Evolutionary conservation across 2,888 invertebrate genomes (phyloP).

Genomic region (Drosophila crucigera): DNA sequence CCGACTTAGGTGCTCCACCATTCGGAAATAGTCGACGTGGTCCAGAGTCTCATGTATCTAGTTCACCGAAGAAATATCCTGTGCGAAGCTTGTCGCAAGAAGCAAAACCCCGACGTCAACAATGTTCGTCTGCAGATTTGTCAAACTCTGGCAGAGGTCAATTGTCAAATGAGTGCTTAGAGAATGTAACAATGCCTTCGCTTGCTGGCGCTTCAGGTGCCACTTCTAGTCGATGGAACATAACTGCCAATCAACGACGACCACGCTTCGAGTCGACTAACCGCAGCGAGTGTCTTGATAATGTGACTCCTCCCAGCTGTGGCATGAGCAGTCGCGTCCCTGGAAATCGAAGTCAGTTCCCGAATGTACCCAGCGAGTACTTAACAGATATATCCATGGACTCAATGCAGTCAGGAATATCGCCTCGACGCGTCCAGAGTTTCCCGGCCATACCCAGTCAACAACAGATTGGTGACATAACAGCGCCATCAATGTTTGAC

Average conservation of each 20-base stretch:
- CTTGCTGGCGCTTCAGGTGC: constrained; percentile 7
- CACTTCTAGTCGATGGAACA: background rate
- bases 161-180: constrained; percentile 10
- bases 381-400: background rate
- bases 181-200: constrained; percentile 26
- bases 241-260: background rate
- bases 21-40: background rate
- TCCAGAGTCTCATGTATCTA: constrained; percentile 4
- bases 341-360: background rate
- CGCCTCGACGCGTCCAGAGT: constrained; percentile 29
- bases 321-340: background rate
- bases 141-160: background rate
- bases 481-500: constrained; percentile 28
- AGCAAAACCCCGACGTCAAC: background rate
- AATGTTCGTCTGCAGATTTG: background rate
- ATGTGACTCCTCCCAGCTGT: constrained; percentile 11
- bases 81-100: constrained; percentile 24
- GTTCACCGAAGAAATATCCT: background rate
- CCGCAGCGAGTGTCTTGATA: constrained; percentile 13
- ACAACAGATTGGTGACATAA: constrained; percentile 33
- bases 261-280: background rate
- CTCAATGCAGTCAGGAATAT: background rate
- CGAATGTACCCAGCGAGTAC: background rate
- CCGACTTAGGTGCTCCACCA: too few species aligned
- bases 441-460: constrained; percentile 35